Base-by-base conservation (phyloP, 2,113 vertebrate species). In the Cinclus cinclus region DNA sequence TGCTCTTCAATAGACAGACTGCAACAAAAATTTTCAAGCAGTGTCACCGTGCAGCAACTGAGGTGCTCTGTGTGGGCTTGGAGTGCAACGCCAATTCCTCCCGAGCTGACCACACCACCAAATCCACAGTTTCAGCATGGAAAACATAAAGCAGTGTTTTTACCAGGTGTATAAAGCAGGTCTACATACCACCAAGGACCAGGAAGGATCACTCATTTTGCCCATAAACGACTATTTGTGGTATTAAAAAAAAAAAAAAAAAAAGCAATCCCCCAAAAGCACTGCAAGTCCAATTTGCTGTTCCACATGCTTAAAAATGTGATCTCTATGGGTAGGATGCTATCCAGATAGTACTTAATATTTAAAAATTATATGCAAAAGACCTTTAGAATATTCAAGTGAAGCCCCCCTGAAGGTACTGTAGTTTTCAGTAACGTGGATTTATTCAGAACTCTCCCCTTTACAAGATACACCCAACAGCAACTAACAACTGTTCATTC, bases 41-140 rank as follows among this genome's bases (percentile, higher is more conserved):
- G 30, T 1, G 10, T 39, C 69, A 91, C 31, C 46, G 47, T 0
- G 0, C 37, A 93, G 85, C 39, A 67, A 76, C 17, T 0, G 0
- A 69, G 18, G n/a, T 60, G 41, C 44, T 35, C 56, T 33, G 3
- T 24, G 30, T 56, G 35, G 31, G 13, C 42, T 76, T 24, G 1
- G 0, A 75, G 35, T 16, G 33, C 4, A 10, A 50, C 37, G 11
- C 13, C 47, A 78, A 33, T 35, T 39, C 21, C 39, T 67, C 33
- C 16, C 2, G 1, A 64, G 42, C 41, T 76, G 35, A 65, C 49
- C 28, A 10, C 24, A 71, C 21, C 60, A 91, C 21, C 53, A 82
- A 80, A 30, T 52, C 27, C 79, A 81, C 22, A 60, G 21, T 35
- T 79, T 59, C 58, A 67, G 69, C 0, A 0, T 6, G 30, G 33